Evolutionary conservation across 2,888 invertebrate genomes (phyloP).

Genomic region (Troglohyphantes excavatus): DNA sequence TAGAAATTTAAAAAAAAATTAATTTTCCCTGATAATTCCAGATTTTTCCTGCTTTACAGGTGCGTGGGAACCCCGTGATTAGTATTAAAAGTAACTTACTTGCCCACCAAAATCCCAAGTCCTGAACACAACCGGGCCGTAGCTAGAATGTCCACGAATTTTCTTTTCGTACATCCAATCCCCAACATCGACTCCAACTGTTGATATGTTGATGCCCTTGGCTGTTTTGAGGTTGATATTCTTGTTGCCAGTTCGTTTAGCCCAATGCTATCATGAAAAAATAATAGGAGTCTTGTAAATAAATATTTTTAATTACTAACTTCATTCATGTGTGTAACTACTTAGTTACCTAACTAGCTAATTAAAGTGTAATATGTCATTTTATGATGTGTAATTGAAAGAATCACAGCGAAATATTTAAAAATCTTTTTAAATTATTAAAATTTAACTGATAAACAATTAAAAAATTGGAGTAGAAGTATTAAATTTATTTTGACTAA

Average conservation of each 20-base stretch:
- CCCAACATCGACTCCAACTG: slow-evolving; percentile 98
- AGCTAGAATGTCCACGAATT: slow-evolving; percentile 87
- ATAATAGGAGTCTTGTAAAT: neutral
- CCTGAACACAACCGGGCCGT: slow-evolving; percentile 93
- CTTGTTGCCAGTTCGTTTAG: slow-evolving; percentile 96
- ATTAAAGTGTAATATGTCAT: too few species aligned
- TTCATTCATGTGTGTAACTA: too few species aligned
- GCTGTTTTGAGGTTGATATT: slow-evolving; percentile 89
- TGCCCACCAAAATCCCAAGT: slow-evolving; percentile 99
- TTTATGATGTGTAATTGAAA: too few species aligned
- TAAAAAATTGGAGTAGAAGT: too few species aligned
- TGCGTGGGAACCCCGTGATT: neutral
- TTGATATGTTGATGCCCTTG: slow-evolving; percentile 92
- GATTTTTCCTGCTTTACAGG: too few species aligned
- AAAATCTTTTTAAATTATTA: too few species aligned
- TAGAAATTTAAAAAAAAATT: neutral
- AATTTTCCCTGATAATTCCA: too few species aligned
- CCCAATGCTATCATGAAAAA: slow-evolving; percentile 89
- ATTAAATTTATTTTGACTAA: too few species aligned
- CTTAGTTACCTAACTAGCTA: too few species aligned
- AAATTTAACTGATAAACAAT: too few species aligned
- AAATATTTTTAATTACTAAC: too few species aligned
- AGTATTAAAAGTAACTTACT: slow-evolving; percentile 81
- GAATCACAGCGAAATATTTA: too few species aligned
- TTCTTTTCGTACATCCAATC: slow-evolving; percentile 96